Percentiles rank a stretch among this genome's conserved stretches.
Conservation (phyloP, 2,888 invertebrate genomes). For the Rhopalosiphum nymphaeae region DNA sequence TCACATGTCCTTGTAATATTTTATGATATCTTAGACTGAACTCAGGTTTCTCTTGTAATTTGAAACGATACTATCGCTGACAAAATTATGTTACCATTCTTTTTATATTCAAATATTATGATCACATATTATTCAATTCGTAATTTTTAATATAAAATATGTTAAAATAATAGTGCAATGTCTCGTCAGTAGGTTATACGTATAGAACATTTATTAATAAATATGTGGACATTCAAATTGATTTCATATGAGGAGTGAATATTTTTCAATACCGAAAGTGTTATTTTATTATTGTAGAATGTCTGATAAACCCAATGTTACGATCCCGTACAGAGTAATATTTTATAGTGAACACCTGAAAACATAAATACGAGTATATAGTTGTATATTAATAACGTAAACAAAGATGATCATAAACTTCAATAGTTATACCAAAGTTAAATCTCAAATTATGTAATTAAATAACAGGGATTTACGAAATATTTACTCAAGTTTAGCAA, state of each 20-base stretch:
- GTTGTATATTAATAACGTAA: background rate
- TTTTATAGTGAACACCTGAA: background rate
- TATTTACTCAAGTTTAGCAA: background rate
- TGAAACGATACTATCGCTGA: background rate
- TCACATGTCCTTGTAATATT: background rate
- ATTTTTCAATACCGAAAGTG: background rate
- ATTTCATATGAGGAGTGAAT: background rate
- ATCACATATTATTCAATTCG: no score
- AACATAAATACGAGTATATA: background rate
- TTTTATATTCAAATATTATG: no score
- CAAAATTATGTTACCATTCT: background rate
- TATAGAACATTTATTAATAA: no score
- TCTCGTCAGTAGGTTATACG: no score
- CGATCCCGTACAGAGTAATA: background rate
- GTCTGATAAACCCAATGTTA: background rate
- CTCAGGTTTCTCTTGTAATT: background rate
- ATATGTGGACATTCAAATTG: no score
- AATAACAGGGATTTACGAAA: background rate
- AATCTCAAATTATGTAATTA: background rate
- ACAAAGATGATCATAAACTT: background rate
- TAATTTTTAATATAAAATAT: no score
- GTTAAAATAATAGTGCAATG: no score
- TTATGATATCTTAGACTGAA: background rate
- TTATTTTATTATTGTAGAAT: background rate
- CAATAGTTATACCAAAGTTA: background rate